Conservation (phyloP, 2,888 invertebrate genomes). For the Leptopilina drosophilae region DNA sequence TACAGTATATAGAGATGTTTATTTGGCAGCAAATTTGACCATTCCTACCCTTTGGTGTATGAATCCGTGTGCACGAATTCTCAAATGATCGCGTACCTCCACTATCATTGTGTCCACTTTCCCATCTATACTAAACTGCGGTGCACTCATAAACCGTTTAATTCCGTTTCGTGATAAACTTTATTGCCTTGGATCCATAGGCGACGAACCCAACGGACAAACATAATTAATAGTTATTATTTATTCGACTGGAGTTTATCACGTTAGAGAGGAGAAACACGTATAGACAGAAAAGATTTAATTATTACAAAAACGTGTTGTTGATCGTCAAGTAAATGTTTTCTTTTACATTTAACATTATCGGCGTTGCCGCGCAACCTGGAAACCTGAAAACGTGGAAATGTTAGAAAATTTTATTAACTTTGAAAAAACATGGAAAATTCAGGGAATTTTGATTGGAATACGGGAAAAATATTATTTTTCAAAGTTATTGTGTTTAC, state of each 20-base stretch:
- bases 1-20: constrained; percentile 24
- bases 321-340: too few species aligned
- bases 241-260: constrained; percentile 66
- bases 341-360: too few species aligned
- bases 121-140: constrained; percentile 76
- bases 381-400: too few species aligned
- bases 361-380: too few species aligned
- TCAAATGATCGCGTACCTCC: constrained; percentile 55
- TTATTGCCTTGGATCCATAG: constrained; percentile 65
- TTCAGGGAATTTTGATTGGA: too few species aligned
- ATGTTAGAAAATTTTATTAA: too few species aligned
- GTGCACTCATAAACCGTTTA: constrained; percentile 77
- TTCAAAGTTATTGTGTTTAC: too few species aligned
- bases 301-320: constrained; percentile 2
- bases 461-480: too few species aligned
- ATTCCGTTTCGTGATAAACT: constrained; percentile 77
- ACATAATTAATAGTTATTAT: constrained; percentile 75
- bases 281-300: neutral
- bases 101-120: constrained; percentile 63
- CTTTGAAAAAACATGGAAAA: too few species aligned
- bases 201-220: constrained; percentile 62
- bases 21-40: constrained; percentile 28
- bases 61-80: constrained; percentile 57
- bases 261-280: constrained; percentile 3
- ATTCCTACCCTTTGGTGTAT: constrained; percentile 50